phyloP scores from a whole-genome alignment of 2,797 vertebrate species.

The Danio choprae region DNA sequence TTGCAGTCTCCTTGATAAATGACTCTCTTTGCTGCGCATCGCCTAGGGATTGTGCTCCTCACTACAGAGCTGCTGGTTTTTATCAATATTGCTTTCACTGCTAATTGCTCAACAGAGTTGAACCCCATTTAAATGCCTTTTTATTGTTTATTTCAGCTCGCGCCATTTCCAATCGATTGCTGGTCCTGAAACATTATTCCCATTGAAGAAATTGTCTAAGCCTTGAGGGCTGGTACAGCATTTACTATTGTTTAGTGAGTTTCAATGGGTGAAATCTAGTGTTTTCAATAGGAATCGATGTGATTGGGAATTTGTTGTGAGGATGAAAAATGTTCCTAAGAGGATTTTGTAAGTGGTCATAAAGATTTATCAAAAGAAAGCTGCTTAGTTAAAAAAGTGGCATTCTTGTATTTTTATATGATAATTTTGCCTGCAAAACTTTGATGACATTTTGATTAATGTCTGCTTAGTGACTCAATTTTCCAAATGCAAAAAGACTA shows the following conservation, averaged over 20 bases:
- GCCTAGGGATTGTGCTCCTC: constrained; percentile 65
- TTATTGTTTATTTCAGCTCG: constrained; percentile 14
- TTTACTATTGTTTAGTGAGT: neutral
- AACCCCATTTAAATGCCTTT: constrained; percentile 21
- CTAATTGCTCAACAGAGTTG: constrained; percentile 41
- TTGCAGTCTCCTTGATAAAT: constrained; percentile 76
- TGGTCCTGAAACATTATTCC: neutral
- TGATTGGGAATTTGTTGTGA: neutral
- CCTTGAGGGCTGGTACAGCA: neutral
- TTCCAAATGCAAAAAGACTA: too few relatives aligned
- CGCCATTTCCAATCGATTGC: neutral
- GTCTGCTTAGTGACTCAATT: too few relatives aligned
- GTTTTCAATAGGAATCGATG: neutral
- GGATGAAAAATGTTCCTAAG: neutral
- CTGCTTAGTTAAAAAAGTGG: neutral
- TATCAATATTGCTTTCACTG: constrained; percentile 53
- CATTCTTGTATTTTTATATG: too few relatives aligned
- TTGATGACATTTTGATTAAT: too few relatives aligned
- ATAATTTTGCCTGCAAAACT: too few relatives aligned
- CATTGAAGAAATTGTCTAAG: neutral
- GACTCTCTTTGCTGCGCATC: constrained; percentile 65
- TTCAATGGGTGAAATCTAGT: neutral
- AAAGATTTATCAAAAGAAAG: neutral
- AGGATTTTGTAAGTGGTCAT: neutral
- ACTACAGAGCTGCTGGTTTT: constrained; percentile 18